Percentiles rank a stretch among this genome's conserved stretches.
phyloP scores from a whole-genome alignment of 2,888 invertebrate species.

The Priapulus caudatus region DNA sequence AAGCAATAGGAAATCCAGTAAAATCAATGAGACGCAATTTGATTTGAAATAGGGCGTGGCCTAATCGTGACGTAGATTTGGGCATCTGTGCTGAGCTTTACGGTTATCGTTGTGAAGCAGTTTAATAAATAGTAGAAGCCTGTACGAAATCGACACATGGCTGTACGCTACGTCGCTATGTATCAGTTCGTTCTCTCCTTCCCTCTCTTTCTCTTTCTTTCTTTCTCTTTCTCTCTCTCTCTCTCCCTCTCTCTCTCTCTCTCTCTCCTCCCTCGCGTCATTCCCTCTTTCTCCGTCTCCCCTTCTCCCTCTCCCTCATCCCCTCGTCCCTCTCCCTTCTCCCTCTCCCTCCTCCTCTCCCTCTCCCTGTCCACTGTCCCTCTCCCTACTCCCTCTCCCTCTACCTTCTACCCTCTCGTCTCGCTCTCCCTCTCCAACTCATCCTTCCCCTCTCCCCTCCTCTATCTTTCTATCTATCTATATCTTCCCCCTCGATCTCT shows the following conservation, averaged over 20 bases:
- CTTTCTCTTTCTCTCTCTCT: neutral
- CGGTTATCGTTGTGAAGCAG: too few relatives aligned
- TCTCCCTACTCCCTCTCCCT: neutral
- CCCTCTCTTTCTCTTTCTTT: conserved; percentile 1
- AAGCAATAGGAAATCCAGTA: too few relatives aligned
- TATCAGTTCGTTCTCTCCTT: neutral
- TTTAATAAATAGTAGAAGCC: too few relatives aligned
- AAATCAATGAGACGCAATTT: too few relatives aligned
- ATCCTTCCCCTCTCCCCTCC: neutral
- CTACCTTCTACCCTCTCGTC: neutral
- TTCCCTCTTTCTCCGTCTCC: neutral
- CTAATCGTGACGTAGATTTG: too few relatives aligned
- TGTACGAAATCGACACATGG: too few relatives aligned
- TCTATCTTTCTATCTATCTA: neutral
- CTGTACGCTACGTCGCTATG: neutral
- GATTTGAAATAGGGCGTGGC: too few relatives aligned
- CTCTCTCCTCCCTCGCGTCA: neutral
- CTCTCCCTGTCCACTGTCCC: neutral
- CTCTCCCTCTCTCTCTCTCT: neutral
- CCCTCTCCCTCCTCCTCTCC: neutral
- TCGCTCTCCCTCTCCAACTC: neutral
- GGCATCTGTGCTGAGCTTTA: too few relatives aligned
- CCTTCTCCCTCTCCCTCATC: neutral
- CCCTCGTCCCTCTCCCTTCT: neutral
- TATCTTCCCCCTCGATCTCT: neutral